Evolutionary conservation across 2,113 vertebrate species (phyloP).

Genomic region (Chaetura pelagica): DNA sequence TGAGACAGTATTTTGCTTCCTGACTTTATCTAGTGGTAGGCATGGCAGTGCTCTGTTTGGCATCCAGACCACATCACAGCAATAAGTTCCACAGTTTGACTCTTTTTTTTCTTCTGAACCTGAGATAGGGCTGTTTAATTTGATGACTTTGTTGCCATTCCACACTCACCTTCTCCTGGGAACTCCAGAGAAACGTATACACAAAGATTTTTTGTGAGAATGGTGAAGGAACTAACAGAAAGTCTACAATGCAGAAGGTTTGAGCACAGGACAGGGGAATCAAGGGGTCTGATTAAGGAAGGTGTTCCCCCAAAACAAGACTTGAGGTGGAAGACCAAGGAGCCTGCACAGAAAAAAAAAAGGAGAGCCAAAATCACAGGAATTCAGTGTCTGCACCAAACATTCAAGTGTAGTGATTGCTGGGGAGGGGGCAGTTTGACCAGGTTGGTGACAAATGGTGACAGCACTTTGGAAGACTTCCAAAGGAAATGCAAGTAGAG

Average conservation of each 20-base stretch:
- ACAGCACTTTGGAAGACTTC: not conserved
- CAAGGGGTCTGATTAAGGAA: fast-evolving
- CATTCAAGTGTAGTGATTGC: not conserved
- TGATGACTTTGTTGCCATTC: not conserved
- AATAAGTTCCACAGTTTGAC: not conserved
- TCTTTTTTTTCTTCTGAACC: not conserved
- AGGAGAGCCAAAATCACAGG: not conserved
- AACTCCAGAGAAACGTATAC: not conserved
- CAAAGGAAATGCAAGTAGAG: not conserved
- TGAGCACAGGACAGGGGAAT: not conserved
- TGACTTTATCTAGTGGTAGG: not conserved
- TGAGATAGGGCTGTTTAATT: not conserved
- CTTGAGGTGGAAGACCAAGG: not conserved
- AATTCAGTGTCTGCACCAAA: not conserved
- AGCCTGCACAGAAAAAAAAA: not conserved
- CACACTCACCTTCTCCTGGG: not conserved
- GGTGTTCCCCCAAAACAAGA: not conserved
- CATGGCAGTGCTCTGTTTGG: not conserved
- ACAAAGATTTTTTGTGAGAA: not conserved
- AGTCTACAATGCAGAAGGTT: not conserved
- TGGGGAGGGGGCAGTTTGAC: not conserved
- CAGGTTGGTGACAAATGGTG: not conserved
- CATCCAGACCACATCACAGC: not conserved
- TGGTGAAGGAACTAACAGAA: not conserved
- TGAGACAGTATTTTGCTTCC: not conserved